Conservation (phyloP, 2,113 vertebrate genomes). For the Ameiurus melas region DNA sequence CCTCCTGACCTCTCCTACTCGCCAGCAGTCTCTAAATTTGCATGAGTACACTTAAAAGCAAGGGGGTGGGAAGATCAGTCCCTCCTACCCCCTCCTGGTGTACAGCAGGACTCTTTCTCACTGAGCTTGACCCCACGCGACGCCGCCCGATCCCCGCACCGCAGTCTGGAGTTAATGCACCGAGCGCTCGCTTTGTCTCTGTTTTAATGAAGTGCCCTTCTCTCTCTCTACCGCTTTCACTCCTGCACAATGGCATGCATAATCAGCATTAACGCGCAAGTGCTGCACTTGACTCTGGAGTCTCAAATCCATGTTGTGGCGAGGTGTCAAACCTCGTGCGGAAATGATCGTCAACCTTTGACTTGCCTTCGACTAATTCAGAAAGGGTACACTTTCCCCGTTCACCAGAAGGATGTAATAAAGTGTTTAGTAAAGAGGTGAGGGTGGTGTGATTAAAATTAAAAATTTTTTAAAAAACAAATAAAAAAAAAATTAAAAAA, state of each 20-base stretch:
- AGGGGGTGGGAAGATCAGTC: slow-evolving; percentile 38
- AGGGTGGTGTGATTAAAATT: no score
- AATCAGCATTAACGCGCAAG: slow-evolving; percentile 60
- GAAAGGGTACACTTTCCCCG: slow-evolving; percentile 15
- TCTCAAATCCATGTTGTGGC: slow-evolving; percentile 53
- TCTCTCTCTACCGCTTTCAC: slow-evolving; percentile 63
- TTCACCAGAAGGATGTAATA: slow-evolving; percentile 33
- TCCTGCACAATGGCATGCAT: slow-evolving; percentile 58
- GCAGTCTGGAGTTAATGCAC: slow-evolving; percentile 70
- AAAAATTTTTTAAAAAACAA: no score
- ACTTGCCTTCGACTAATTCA: slow-evolving; percentile 26
- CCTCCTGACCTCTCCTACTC: slow-evolving; percentile 66
- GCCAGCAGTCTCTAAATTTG: slow-evolving; percentile 70
- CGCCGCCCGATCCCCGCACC: slow-evolving; percentile 31
- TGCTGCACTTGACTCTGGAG: slow-evolving; percentile 54
- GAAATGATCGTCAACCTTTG: slow-evolving; percentile 29
- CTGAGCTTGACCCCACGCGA: slow-evolving; percentile 60
- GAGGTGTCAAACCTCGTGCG: slow-evolving; percentile 39
- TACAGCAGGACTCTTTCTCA: slow-evolving; percentile 73
- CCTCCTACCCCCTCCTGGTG: slow-evolving; percentile 16
- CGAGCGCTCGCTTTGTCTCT: slow-evolving; percentile 67
- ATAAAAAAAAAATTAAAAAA: no score
- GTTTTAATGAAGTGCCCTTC: slow-evolving; percentile 68
- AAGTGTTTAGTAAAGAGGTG: no score
- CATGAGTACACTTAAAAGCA: slow-evolving; percentile 62